A percentile compares a stretch with the other conserved stretches of the same genome.
Conservation (phyloP, 2,888 invertebrate species). For the Drosophila engyochracea region DNA sequence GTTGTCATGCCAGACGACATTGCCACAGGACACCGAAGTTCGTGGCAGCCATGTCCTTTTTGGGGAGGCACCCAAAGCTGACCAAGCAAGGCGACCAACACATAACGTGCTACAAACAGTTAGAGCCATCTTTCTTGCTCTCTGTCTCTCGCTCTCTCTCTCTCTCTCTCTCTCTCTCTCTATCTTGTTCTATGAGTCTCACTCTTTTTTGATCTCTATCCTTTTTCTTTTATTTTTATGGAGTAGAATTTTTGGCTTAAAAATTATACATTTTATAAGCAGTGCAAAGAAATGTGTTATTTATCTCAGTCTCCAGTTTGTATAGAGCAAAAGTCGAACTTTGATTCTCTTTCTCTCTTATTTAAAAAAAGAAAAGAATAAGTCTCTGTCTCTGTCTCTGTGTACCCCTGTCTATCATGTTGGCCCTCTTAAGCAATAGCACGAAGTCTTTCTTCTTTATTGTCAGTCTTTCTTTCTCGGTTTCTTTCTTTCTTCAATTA, state of each 20-base stretch:
- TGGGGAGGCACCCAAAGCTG: background rate
- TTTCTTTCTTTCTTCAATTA: background rate
- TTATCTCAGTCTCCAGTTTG: too few species aligned
- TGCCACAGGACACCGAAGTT: slow-evolving; percentile 14
- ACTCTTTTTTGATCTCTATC: background rate
- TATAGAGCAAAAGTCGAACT: background rate
- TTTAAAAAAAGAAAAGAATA: background rate
- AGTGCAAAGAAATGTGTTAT: too few species aligned
- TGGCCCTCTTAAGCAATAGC: too few species aligned
- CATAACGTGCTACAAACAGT: background rate
- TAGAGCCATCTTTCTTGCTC: background rate
- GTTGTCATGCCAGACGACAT: slow-evolving; percentile 54
- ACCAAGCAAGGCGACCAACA: slow-evolving; percentile 7
- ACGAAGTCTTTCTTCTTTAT: too few species aligned
- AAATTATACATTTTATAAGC: background rate
- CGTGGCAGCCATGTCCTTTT: slow-evolving; percentile 4
- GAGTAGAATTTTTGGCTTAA: background rate
- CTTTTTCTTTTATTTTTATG: background rate
- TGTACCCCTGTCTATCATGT: too few species aligned
- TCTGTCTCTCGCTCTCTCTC: too few species aligned
- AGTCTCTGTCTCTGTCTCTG: too few species aligned
- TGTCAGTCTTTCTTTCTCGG: background rate
- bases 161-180: background rate
- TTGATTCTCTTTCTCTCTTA: background rate
- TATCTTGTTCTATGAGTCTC: too few species aligned